Percentiles rank a stretch among this genome's conserved stretches.
These are phyloP conservation scores for Coenonympha arcania DNA, from an alignment of 2,888 invertebrate species.

Conservation along the genomic window DNA sequence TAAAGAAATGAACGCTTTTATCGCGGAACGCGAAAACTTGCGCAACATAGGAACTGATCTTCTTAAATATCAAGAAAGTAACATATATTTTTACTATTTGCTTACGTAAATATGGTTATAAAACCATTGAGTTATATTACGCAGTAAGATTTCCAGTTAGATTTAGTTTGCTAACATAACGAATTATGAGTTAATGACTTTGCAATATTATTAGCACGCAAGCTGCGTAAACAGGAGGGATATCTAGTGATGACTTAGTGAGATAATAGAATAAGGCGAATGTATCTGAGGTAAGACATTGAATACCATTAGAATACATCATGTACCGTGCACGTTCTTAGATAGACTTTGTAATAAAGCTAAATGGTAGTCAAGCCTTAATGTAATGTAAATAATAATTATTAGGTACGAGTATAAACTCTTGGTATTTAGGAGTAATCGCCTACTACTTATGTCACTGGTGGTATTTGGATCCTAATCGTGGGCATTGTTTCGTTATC, in stretches of 20 bases:
- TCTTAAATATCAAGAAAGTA: constrained; percentile 17
- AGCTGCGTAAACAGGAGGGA: constrained; percentile 21
- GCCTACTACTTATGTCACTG: too few species aligned
- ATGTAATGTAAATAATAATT: too few species aligned
- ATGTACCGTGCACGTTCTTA: neutral
- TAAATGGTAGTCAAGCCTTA: neutral
- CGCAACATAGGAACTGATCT: constrained; percentile 18
- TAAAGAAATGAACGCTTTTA: neutral
- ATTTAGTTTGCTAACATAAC: constrained; percentile 26
- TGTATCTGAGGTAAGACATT: constrained; percentile 6
- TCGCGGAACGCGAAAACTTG: constrained; percentile 6
- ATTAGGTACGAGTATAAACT: too few species aligned
- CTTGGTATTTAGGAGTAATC: too few species aligned
- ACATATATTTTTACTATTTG: constrained; percentile 14
- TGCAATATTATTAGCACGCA: constrained; percentile 28
- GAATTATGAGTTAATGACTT: constrained; percentile 29
- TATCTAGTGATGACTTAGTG: constrained; percentile 23
- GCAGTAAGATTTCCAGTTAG: constrained; percentile 25
- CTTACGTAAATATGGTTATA: constrained; percentile 25
- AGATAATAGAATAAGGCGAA: constrained; percentile 20
- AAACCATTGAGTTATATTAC: constrained; percentile 26
- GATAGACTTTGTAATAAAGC: neutral
- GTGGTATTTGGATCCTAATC: too few species aligned
- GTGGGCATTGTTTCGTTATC: too few species aligned
- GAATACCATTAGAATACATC: neutral